These are phyloP conservation scores for Dendrolimus kikuchii DNA, from an alignment of 1,140 invertebrate species.

Conservation along the genomic window DNA sequence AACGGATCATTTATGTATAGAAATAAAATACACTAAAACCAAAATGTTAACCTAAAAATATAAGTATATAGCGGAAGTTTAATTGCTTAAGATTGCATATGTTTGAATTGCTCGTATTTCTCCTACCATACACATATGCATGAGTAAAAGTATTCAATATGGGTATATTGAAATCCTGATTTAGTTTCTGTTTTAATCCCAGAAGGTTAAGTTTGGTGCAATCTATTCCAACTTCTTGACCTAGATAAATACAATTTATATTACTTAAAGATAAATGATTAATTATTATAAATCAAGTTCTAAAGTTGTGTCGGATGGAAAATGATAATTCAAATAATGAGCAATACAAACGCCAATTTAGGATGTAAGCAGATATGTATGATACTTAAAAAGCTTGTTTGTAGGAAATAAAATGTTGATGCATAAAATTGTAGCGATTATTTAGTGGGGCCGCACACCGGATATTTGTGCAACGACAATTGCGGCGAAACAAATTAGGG, in stretches of 20 bases:
- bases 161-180: background rate
- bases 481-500: too few relatives aligned
- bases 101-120: too few relatives aligned
- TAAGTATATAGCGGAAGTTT: background rate
- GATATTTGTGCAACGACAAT: too few relatives aligned
- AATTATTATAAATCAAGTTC: too few relatives aligned
- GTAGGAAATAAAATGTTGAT: slow-evolving; percentile 21
- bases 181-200: background rate
- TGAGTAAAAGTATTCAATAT: too few relatives aligned
- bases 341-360: slow-evolving; percentile 66
- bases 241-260: too few relatives aligned
- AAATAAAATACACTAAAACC: background rate
- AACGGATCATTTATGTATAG: too few relatives aligned
- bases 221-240: slow-evolving; percentile 5
- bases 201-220: slow-evolving; percentile 11
- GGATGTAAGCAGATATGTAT: slow-evolving; percentile 39
- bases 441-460: too few relatives aligned
- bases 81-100: background rate
- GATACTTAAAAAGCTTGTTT: slow-evolving; percentile 32
- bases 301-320: too few relatives aligned
- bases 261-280: too few relatives aligned
- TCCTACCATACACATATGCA: too few relatives aligned
- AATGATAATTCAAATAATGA: slow-evolving; percentile 26
- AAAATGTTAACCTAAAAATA: slow-evolving; percentile 2
- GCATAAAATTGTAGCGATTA: slow-evolving; percentile 18